Base-by-base conservation (phyloP, 2,113 vertebrate species). In the Xiphophorus hellerii region DNA sequence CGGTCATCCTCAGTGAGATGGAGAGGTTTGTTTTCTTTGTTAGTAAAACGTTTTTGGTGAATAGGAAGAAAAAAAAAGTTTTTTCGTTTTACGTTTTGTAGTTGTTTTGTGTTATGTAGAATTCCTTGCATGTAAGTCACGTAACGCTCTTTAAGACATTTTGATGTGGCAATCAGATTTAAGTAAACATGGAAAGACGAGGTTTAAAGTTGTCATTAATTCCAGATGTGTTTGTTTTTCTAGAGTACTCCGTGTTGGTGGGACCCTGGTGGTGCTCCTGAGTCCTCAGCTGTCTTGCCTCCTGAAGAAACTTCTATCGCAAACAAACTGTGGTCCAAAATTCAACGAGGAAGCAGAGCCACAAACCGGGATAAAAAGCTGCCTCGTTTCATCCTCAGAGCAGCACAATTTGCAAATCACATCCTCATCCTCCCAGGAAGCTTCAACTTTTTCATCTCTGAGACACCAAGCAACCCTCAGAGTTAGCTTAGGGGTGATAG, bases 401-500 rank as follows among this genome's bases (percentile, higher is more conserved):
- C 89, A 86, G 67, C 70, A 78, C 64, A 71, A 29, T n/a, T 35
- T 44, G 35, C 74, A 74, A 37, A 35, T 63, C 30, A 28, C 66
- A 61, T 54, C 64, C 1, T 35, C 58, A 64, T 33, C 62, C 0
- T 27, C 63, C n/a, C 76, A 80, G 63, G 62, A 63, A 64, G 17
- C 67, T 61, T 84, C 67, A n/a, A 39, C 39, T 4, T 68, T 78
- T 68, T 78, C 87, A 35, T 95, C 94, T 3, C 83, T 98, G 82
- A 77, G 93, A 67, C 92, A 88, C 4, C 85, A 92, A 37, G 87
- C 88, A 2, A 79, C 90, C 62, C 86, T 96, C 74, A 91, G 88
- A 58, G 92, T 98, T 62, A 95, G 96, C 85, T 94, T 98, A 58
- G 98, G 98, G 0, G 93, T 88, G 42, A 97, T 95, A 1, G 95